A percentile compares a stretch with the other conserved stretches of the same genome.
phyloP scores from a whole-genome alignment of 2,113 vertebrate genomes.

The Silurus meridionalis region DNA sequence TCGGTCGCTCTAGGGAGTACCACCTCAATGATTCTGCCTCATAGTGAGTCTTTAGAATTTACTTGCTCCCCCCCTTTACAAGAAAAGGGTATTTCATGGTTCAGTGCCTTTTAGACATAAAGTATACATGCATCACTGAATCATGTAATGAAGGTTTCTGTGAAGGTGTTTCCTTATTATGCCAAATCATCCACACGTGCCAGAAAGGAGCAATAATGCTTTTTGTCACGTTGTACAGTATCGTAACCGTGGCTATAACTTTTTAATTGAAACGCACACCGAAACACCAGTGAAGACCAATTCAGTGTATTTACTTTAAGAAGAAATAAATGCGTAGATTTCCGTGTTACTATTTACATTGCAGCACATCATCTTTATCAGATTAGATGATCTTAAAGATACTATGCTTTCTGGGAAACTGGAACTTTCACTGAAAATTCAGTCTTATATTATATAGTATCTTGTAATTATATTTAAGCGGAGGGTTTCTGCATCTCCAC shows the following conservation, averaged over 20 bases:
- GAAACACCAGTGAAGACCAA: background rate
- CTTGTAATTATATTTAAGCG: background rate
- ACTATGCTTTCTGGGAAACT: background rate
- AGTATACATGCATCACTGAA: background rate
- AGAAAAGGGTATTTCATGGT: background rate
- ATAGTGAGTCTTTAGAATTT: slow-evolving; percentile 81
- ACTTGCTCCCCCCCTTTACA: background rate
- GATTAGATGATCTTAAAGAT: background rate
- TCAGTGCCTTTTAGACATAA: background rate
- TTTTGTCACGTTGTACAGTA: background rate
- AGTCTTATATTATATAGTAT: background rate
- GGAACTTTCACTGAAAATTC: background rate
- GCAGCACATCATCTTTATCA: background rate
- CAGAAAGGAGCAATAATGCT: background rate
- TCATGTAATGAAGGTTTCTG: background rate
- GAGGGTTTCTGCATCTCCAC: background rate
- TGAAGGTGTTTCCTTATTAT: background rate
- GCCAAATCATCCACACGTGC: background rate
- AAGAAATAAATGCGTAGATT: background rate
- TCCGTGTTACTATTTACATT: background rate
- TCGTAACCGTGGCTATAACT: background rate
- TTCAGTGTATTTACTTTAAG: background rate
- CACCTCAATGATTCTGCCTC: slow-evolving; percentile 98
- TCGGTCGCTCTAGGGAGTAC: slow-evolving; percentile 94
- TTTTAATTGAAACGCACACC: background rate